Conservation (phyloP, 2,113 vertebrate genomes). For the Coptodon bakossiorum region DNA sequence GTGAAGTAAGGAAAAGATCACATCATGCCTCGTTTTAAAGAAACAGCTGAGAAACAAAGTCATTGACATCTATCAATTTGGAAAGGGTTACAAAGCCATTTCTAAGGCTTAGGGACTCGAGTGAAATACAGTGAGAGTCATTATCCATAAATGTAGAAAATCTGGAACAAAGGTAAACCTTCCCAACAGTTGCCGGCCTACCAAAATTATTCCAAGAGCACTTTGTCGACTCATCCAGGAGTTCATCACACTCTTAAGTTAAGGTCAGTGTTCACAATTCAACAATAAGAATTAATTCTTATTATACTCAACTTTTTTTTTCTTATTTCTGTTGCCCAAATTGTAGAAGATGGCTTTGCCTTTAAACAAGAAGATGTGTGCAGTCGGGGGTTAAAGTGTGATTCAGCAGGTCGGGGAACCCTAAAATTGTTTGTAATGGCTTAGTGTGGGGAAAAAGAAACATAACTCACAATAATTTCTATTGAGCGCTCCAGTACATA, state of each 20-base stretch:
- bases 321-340: not conserved
- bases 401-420: not conserved
- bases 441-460: not conserved
- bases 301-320: not conserved
- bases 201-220: not conserved
- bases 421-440: fast-evolving
- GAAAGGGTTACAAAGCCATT: fast-evolving
- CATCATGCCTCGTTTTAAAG: not conserved
- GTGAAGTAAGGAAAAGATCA: not conserved
- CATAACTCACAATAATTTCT: not conserved
- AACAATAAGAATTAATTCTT: not conserved
- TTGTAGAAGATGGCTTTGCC: not conserved
- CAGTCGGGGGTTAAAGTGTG: not conserved
- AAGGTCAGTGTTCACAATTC: not conserved
- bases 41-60: not conserved
- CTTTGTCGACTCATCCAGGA: not conserved
- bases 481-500: not conserved
- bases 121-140: not conserved
- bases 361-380: not conserved
- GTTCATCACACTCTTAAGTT: not conserved
- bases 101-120: not conserved
- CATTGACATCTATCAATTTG: not conserved
- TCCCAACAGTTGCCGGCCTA: not conserved
- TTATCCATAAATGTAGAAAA: fast-evolving
- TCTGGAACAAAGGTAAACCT: not conserved